Evolutionary conservation across 2,888 invertebrate genomes (phyloP), one percentile per base, ranked within the genome.

Genomic region (Tolmerus cingulatus): DNA sequence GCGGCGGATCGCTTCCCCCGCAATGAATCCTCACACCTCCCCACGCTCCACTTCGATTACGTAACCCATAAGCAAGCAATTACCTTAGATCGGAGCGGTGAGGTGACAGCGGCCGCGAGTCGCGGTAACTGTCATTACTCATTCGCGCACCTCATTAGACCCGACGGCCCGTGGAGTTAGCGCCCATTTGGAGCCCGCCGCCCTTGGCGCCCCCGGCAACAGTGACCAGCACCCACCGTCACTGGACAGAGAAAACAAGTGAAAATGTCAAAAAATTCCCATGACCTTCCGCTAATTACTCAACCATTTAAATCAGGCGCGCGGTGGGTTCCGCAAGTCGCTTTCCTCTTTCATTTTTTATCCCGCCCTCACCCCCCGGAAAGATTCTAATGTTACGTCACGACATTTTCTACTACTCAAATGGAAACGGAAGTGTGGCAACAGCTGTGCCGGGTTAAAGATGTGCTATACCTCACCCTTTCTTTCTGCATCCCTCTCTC

Each of bases 241-340:
- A 34, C 40, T 76, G 76, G 34, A 40, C 40, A 9, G 40, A 27
- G 78, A 23, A 82, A 55, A 55, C 55, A 82, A 55, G 30, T 82
- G 82, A 82, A 66, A 82, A 82, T 82, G 82, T 82, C 82, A 82
- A 82, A 82, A 82, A 82, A 82, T 82, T 82, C 82, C 82, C 82
- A 82, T 82, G 82, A 82, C 82, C 82, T 82, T 82, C 82, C 82
- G 82, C 82, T 82, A 82, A 82, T 82, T 82, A 57, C 82, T 14
- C n/a, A 55, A 34, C 30, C 34, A 34, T 76, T 76, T 76, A 76
- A 66, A 66, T 66, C 66, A 23, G 27, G 27, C 66, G 66, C 14
- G 66, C 66, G 66, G 12, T 76, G 76, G 37, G n/a, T 37, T 37
- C n/a, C 37, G 76, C 37, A 76, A 37, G 34, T 27, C 40, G 76